Evolutionary conservation across 1,140 invertebrate genomes (phyloP).

Genomic region (Lutraria rhynchaena): DNA sequence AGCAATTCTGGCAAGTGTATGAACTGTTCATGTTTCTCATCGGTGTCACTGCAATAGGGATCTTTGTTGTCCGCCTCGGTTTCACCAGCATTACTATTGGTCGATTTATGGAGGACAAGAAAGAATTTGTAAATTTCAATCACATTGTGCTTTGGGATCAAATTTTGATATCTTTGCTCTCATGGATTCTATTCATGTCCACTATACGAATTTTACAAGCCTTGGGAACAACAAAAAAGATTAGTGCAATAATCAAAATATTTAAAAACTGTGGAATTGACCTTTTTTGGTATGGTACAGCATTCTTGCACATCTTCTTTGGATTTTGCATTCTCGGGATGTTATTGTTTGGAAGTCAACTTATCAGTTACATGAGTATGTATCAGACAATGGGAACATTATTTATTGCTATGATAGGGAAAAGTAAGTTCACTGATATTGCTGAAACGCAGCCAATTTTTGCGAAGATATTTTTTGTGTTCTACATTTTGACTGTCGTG

Average conservation of each 20-base stretch:
- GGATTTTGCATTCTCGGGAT: slow-evolving; percentile 43
- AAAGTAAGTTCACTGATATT: slow-evolving; percentile 88
- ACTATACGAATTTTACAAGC: slow-evolving; percentile 62
- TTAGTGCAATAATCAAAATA: slow-evolving; percentile 39
- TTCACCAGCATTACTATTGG: slow-evolving; percentile 31
- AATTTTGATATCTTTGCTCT: slow-evolving; percentile 42
- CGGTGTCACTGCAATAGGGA: slow-evolving; percentile 1
- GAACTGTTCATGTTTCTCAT: slow-evolving; percentile 45
- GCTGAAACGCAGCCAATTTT: slow-evolving; percentile 84
- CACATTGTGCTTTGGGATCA: slow-evolving; percentile 65
- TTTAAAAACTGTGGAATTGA: slow-evolving; percentile 45
- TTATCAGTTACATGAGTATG: slow-evolving; percentile 27
- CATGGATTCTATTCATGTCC: slow-evolving; percentile 51
- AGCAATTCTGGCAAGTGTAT: slow-evolving; percentile 58
- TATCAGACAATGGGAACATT: slow-evolving; percentile 83
- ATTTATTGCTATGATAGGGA: slow-evolving; percentile 88
- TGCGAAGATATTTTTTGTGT: slow-evolving; percentile 89
- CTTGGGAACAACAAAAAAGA: slow-evolving; percentile 56
- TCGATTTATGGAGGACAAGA: slow-evolving; percentile 46
- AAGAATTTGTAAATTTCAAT: slow-evolving; percentile 62
- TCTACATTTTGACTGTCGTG: slow-evolving; percentile 89
- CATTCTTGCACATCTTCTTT: slow-evolving; percentile 38
- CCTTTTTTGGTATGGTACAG: slow-evolving; percentile 47
- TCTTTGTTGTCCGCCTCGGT: slow-evolving; percentile 32
- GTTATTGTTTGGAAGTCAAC: slow-evolving; percentile 41